Evolutionary conservation across 2,113 vertebrate genomes (phyloP).

Genomic region (Callocephalon fimbriatum): DNA sequence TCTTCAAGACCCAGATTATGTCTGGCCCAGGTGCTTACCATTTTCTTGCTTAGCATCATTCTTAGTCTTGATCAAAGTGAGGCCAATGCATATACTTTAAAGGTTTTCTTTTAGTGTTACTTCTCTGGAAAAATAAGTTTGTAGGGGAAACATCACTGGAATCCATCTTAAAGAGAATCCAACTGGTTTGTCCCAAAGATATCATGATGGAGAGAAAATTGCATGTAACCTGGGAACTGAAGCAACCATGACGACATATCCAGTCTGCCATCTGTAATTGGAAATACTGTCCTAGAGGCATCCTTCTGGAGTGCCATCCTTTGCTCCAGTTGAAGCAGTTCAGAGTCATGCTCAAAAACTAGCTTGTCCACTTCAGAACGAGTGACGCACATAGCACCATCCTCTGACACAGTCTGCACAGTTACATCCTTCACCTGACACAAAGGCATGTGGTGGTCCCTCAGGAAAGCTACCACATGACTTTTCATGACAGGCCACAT

Average conservation of each 20-base stretch:
- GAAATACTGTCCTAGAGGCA: neutral
- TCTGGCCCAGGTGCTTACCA: neutral
- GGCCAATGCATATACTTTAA: neutral
- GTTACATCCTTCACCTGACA: neutral
- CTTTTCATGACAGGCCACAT: neutral
- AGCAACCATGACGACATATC: neutral
- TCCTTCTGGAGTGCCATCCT: neutral
- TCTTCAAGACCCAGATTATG: neutral
- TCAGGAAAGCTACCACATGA: neutral
- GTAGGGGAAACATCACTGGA: neutral
- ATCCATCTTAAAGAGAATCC: neutral
- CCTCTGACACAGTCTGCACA: fast-evolving
- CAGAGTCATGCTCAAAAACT: neutral
- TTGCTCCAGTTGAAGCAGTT: neutral
- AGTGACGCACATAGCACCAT: neutral
- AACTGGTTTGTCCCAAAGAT: neutral
- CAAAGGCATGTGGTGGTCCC: neutral
- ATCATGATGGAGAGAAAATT: neutral
- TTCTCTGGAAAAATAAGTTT: neutral
- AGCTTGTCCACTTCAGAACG: neutral
- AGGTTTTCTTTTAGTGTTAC: neutral
- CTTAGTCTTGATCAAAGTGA: neutral
- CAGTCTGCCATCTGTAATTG: neutral
- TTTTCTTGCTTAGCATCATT: neutral
- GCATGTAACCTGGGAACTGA: neutral